Conservation (phyloP, 2,888 invertebrate species). For the Halocaridina rubra region DNA sequence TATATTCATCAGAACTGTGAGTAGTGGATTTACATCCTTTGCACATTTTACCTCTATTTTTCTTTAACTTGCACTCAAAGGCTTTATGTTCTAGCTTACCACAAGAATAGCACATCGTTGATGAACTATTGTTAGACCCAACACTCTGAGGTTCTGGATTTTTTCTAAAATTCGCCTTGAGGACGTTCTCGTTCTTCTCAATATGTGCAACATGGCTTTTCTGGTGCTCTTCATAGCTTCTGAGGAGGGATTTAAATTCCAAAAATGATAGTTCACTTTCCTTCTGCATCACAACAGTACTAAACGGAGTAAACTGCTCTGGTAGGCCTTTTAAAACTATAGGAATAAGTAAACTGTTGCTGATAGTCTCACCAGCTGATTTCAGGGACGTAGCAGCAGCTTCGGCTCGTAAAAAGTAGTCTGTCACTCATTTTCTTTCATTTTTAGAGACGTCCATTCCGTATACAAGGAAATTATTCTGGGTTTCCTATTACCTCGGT, state of each 20-base stretch:
- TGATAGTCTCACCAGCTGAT: slow-evolving; percentile 4
- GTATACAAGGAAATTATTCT: background rate
- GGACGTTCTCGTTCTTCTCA: background rate
- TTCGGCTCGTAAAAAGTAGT: slow-evolving; percentile 9
- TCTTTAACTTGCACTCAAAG: background rate
- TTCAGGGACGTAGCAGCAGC: slow-evolving; percentile 7
- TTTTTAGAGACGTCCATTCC: slow-evolving; percentile 7
- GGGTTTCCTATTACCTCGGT: slow-evolving; percentile 4
- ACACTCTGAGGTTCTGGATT: too few relatives aligned
- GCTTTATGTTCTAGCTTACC: background rate
- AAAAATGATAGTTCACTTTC: too few relatives aligned
- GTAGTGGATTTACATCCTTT: too few relatives aligned
- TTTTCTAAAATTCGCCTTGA: background rate
- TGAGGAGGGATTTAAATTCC: too few relatives aligned
- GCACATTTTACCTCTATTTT: background rate
- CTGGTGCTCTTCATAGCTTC: background rate
- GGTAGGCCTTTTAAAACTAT: slow-evolving; percentile 27
- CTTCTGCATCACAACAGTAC: slow-evolving; percentile 12
- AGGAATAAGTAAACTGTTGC: slow-evolving; percentile 21
- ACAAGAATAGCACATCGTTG: too few relatives aligned
- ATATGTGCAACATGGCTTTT: background rate
- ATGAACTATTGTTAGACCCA: too few relatives aligned
- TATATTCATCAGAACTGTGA: too few relatives aligned
- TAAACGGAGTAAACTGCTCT: background rate
- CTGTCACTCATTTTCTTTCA: background rate